Evolutionary conservation across 2,888 invertebrate genomes (phyloP), one percentile per base, ranked within the genome.

Genomic region (Synanthedon tipuliformis): DNA sequence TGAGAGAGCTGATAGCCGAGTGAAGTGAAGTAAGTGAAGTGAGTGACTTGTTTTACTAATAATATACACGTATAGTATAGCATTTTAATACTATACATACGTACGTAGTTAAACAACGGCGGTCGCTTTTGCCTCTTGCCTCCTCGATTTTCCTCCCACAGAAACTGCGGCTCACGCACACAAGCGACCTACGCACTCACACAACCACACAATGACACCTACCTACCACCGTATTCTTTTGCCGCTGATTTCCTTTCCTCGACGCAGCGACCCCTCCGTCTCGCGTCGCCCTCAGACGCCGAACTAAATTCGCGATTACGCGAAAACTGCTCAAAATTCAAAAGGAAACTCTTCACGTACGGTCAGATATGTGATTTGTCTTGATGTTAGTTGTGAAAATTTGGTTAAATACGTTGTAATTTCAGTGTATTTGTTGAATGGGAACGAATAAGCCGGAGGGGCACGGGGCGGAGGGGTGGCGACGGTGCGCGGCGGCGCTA

Each of bases 351-450:
- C 8, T 45, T 45, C 8, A 45, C 45, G 15, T 45, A 45, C 8
- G 13, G 45, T 45, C 11, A 45, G 45, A 45, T 45, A 45, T 45
- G 45, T n/a, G 3, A 8, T 15, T 45, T 45, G 8, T 7, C 8
- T 1, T 13, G 5, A 8, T n/a, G 2, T 45, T 13, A 4, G 45
- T 45, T n/a, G n/a, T n/a, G 15, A 45, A 45, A 11, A n/a, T 15
- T 45, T 7, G 45, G 45, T 15, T 45, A 13, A 12, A 45, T 15
- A 45, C 55, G 48, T 63, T 71, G 81, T 83, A 83, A 75, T 80
- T 79, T 77, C 80, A 83, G 75, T 77, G 77, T 71, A 78, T 80
- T 81, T 77, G 60, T 71, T 79, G 82, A 81, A 84, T 81, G 78
- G 75, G 73, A 76, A 72, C 64, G 69, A 75, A 75, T 75, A 70